Conservation (phyloP, 2,888 invertebrate species). For the Athetis lepigone region DNA sequence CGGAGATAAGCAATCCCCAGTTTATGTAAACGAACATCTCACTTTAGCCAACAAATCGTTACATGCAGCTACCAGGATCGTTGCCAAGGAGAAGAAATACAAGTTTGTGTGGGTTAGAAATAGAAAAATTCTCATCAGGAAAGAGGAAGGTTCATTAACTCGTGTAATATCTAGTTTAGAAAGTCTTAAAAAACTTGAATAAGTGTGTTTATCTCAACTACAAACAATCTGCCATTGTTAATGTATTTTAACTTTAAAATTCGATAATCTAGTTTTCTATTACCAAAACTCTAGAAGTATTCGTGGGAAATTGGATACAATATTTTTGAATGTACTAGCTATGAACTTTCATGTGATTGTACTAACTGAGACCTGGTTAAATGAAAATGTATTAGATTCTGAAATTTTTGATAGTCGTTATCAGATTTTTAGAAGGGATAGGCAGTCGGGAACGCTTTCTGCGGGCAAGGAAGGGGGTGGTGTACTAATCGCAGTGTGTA, state of each 20-base stretch:
- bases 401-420: constrained; percentile 2
- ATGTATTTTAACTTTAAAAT: not conserved
- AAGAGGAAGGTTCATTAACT: constrained; percentile 5
- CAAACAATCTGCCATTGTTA: not conserved
- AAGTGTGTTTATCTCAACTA: not conserved
- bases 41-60: not conserved
- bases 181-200: constrained; percentile 2
- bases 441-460: constrained; percentile 5
- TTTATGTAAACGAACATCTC: constrained; percentile 1
- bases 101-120: too few species aligned
- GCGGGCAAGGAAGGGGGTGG: not conserved
- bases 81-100: too few species aligned
- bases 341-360: constrained; percentile 6
- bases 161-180: not conserved
- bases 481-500: not conserved
- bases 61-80: constrained; percentile 1
- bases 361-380: too few species aligned
- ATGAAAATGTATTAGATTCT: constrained; percentile 1
- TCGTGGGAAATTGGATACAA: not conserved
- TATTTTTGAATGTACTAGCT: not conserved
- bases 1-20: not conserved
- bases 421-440: constrained; percentile 8
- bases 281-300: constrained; percentile 4
- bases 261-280: not conserved
- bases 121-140: not conserved